A percentile compares a stretch with the other conserved stretches of the same genome.
These are phyloP conservation scores for Entomyzon cyanotis DNA, from an alignment of 2,113 vertebrate genomes.

Conservation along the genomic window DNA sequence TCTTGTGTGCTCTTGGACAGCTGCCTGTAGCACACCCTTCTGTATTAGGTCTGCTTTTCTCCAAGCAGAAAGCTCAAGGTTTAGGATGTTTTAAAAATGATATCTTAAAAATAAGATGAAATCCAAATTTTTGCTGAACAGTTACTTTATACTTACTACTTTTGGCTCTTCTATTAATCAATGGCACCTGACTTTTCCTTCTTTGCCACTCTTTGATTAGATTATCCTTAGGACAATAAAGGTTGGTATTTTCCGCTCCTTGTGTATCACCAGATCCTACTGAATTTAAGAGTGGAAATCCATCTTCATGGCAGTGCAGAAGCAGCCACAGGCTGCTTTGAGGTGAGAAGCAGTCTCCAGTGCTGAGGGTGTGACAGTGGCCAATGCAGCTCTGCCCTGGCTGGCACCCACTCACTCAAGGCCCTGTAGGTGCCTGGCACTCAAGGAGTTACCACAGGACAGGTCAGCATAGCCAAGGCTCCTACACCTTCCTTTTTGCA, in stretches of 20 bases:
- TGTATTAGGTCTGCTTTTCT: constrained; percentile 25
- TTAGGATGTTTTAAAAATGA: neutral
- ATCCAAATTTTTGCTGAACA: neutral
- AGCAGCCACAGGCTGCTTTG: neutral
- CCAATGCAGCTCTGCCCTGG: fast-evolving
- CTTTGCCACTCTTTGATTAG: neutral
- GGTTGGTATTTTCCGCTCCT: neutral
- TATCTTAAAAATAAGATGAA: neutral
- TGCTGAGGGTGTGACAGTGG: neutral
- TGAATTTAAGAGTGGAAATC: neutral
- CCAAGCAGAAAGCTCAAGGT: neutral
- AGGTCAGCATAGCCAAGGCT: neutral
- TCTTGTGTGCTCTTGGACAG: constrained; percentile 12
- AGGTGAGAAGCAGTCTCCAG: neutral
- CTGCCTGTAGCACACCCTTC: constrained; percentile 49
- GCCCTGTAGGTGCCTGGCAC: neutral
- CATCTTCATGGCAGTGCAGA: neutral
- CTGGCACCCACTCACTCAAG: neutral
- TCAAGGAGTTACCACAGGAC: neutral
- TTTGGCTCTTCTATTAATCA: neutral
- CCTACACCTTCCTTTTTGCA: neutral
- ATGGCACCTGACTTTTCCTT: neutral
- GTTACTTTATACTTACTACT: neutral
- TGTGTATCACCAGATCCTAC: neutral
- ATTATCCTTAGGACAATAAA: neutral